phyloP scores from a whole-genome alignment of 92 coral and sea anemone species.

The Diadumene lineata region DNA sequence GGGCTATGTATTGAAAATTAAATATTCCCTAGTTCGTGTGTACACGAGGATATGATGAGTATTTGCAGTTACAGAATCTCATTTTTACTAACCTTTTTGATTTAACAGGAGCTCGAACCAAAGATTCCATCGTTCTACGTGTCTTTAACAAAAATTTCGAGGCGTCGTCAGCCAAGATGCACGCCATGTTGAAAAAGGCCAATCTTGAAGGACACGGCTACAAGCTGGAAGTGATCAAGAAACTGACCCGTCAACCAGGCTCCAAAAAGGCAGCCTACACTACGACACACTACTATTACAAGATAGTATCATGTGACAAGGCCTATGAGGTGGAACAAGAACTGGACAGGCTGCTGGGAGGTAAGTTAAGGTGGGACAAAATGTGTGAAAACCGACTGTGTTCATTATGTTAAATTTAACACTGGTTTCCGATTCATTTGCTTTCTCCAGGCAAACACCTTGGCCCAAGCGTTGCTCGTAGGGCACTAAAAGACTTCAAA shows the following conservation, averaged over 20 bases:
- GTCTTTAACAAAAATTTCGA: slow-evolving; percentile 33
- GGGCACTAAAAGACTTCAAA: background rate
- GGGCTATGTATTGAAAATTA: no score
- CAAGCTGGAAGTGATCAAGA: slow-evolving; percentile 21
- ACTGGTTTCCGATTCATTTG: background rate
- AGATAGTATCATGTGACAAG: slow-evolving; percentile 16
- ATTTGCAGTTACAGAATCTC: no score
- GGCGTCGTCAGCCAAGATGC: slow-evolving; percentile 19
- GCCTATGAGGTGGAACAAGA: slow-evolving; percentile 16
- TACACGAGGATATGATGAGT: no score
- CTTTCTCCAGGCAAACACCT: background rate
- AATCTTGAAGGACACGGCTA: slow-evolving; percentile 36
- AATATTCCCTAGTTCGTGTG: no score
- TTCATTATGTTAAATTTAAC: no score
- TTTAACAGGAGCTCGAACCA: background rate
- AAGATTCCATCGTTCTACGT: slow-evolving; percentile 19
- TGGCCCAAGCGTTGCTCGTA: background rate
- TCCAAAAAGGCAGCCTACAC: background rate
- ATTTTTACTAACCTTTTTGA: no score
- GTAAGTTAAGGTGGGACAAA: background rate
- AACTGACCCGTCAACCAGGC: slow-evolving; percentile 6
- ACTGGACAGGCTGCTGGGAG: slow-evolving; percentile 12
- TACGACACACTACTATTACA: slow-evolving; percentile 25
- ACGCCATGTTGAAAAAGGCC: slow-evolving; percentile 22
- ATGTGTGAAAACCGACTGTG: background rate